A percentile compares a stretch with the other conserved stretches of the same genome.
These are phyloP conservation scores for Ovis aries DNA, from an alignment of 2,113 vertebrate genomes.

Conservation along the genomic window ARS-UI_Ramb_v3.0 NC_056062.1:26305001-26305500, in stretches of 20 bases:
- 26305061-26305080: background rate
- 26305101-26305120: background rate
- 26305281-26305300: background rate
- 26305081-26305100: background rate
- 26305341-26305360: background rate
- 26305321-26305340: background rate
- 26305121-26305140: background rate
- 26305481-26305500: background rate
- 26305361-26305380: background rate
- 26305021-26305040: background rate
- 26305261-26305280: background rate
- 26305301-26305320: background rate
- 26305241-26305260: background rate
- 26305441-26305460: background rate
- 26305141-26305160: background rate
- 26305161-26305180: background rate
- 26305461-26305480: background rate
- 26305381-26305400: background rate
- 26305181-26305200: background rate
- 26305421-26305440: background rate
- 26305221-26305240: background rate
- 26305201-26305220: background rate
- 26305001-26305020: fast-evolving
- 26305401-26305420: background rate
- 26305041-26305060: background rate